These are phyloP conservation scores for Oxytorus armatus DNA, from an alignment of 2,888 invertebrate genomes.

Conservation along the genomic window DNA sequence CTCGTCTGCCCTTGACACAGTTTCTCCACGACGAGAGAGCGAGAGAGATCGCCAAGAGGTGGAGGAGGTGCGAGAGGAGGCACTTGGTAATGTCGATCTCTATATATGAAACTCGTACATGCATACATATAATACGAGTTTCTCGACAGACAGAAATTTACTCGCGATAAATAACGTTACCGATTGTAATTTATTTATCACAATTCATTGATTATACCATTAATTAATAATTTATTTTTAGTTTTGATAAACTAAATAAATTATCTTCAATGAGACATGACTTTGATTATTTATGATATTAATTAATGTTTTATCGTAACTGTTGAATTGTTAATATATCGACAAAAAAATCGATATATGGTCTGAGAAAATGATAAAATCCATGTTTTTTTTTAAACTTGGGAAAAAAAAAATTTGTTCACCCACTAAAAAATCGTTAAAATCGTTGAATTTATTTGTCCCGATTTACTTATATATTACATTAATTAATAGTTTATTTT, in stretches of 20 bases:
- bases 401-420: too few relatives aligned
- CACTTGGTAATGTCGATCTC: conserved; percentile 58
- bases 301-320: too few relatives aligned
- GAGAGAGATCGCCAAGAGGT: conserved; percentile 16
- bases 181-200: not conserved
- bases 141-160: not conserved
- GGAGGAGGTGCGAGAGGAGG: conserved; percentile 47
- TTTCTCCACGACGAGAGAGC: conserved; percentile 72
- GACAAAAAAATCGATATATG: too few relatives aligned
- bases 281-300: too few relatives aligned
- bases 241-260: not conserved
- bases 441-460: not conserved
- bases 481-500: not conserved
- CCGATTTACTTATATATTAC: too few relatives aligned
- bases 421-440: too few relatives aligned
- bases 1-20: conserved; percentile 82
- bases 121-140: conserved; percentile 20
- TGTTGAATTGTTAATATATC: too few relatives aligned
- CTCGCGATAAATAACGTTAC: not conserved
- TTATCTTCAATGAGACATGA: too few relatives aligned
- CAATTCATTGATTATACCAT: not conserved
- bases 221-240: not conserved
- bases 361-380: too few relatives aligned
- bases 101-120: too few relatives aligned
- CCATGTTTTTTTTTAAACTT: too few relatives aligned